Evolutionary conservation across 64 coral and sea anemone species (phyloP), one percentile per base, ranked within the genome.

Genomic region (Orbicella faveolata): DNA sequence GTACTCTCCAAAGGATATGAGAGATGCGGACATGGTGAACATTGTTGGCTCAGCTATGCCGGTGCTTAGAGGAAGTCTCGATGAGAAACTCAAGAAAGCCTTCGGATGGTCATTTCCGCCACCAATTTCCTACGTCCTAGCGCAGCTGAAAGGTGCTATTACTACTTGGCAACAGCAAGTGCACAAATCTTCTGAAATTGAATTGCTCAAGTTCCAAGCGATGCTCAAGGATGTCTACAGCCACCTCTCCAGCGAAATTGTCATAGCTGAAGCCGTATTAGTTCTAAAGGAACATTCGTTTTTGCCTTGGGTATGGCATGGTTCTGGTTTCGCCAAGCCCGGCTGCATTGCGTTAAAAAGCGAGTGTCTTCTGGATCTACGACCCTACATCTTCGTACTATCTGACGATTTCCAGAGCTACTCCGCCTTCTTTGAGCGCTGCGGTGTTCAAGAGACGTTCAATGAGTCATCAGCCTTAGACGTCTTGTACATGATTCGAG

Each of bases 141-240:
- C 51, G 7, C 95, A 96, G 36, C 82, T 96, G 33, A 80, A 94
- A 88, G 67, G 59, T 23, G 92, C 92, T 2, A 87, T 79, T 44
- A 86, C 63, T n/a, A 63, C 79, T 55, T 96, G 95, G 95, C 73
- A 83, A 44, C 73, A 75, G 14, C 75, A 81, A 23, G 34, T 63
- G 11, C 59, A 82, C 35, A 90, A 91, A 86, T 73, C 76, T 35
- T 93, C 92, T 23, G 95, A 96, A 65, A 88, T 91, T 65, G 95
- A 96, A 79, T 16, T 92, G 52, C 84, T 96, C 30, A 96, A 96
- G 92, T 94, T 96, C 48, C 95, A 91, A 63, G 87, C 83, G 15
- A 94, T 96, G 95, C 36, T 96, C 18, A 92, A 88, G 59, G 95
- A 96, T 17, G 91, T 96, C 34, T 96, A 96, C 77, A 86, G 81